phyloP scores from a whole-genome alignment of 1,140 invertebrate species.

The Diprion similis region DNA sequence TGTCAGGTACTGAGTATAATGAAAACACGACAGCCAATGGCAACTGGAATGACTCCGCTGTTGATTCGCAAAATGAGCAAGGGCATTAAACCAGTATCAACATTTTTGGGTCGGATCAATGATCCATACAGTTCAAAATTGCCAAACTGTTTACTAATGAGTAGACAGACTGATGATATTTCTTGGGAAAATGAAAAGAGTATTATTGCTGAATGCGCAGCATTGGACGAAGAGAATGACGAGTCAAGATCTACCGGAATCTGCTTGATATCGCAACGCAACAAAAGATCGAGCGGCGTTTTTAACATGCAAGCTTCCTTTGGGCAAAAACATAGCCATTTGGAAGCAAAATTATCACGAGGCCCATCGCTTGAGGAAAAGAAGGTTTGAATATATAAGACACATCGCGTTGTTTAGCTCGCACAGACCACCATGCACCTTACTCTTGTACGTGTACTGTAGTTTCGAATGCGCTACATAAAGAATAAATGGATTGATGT shows the following conservation, averaged over 20 bases:
- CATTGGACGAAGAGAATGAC: no score
- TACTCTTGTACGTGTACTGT: no score
- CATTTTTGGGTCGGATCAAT: constrained; percentile 37
- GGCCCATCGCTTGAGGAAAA: background rate
- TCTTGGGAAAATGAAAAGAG: background rate
- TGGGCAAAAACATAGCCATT: background rate
- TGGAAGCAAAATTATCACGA: background rate
- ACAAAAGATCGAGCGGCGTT: no score
- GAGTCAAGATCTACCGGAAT: no score
- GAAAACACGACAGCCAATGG: constrained; percentile 55
- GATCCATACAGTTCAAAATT: background rate
- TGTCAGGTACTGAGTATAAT: constrained; percentile 59
- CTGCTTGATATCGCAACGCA: no score
- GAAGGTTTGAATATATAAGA: background rate
- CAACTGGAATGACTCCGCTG: constrained; percentile 33
- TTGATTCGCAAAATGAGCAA: constrained; percentile 49
- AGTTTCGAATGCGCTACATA: no score
- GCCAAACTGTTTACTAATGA: background rate
- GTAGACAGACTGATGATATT: background rate
- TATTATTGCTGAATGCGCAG: no score
- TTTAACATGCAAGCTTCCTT: no score
- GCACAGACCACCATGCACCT: no score
- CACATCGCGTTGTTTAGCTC: no score
- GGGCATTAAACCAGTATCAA: constrained; percentile 42
- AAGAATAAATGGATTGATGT: no score